Evolutionary conservation across 2,888 invertebrate species (phyloP).

Genomic region (Amblyjoppa proteus): DNA sequence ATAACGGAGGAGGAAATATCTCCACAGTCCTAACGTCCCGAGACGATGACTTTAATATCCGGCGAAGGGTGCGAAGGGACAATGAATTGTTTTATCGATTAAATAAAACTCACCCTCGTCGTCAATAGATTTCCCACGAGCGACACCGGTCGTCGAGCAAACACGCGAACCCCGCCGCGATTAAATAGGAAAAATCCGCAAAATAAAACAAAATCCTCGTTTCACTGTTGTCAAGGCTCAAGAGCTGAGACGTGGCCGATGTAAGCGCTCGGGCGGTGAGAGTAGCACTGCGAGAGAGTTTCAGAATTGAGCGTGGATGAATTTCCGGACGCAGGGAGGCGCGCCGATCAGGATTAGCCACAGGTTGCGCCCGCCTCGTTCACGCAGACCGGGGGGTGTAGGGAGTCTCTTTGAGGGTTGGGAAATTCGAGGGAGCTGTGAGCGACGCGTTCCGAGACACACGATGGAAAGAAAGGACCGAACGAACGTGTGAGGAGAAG

Average conservation of each 20-base stretch:
- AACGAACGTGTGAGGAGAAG: conserved; percentile 14
- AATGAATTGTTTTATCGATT: background rate
- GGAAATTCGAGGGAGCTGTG: conserved; percentile 33
- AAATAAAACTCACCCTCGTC: conserved; percentile 50
- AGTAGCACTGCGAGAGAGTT: conserved; percentile 80
- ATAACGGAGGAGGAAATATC: background rate
- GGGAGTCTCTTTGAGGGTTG: conserved; percentile 49
- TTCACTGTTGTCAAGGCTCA: conserved; percentile 31
- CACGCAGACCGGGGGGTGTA: conserved; percentile 69
- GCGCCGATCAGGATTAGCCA: conserved; percentile 83
- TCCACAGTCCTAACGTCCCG: background rate
- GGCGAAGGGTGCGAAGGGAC: background rate
- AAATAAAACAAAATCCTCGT: conserved; percentile 14
- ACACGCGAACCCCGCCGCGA: background rate
- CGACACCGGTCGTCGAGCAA: conserved; percentile 13
- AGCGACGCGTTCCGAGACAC: conserved; percentile 37
- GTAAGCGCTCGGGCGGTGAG: conserved; percentile 78
- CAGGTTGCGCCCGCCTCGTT: conserved; percentile 81
- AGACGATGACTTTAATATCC: background rate
- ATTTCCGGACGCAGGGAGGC: conserved; percentile 82
- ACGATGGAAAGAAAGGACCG: conserved; percentile 24
- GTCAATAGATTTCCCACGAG: conserved; percentile 33
- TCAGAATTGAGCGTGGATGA: conserved; percentile 80
- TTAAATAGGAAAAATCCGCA: conserved; percentile 9
- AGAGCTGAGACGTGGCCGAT: conserved; percentile 69